Conservation (phyloP, 53 echinoderm and acorn worm genomes). For the Paelopatides confundens region DNA sequence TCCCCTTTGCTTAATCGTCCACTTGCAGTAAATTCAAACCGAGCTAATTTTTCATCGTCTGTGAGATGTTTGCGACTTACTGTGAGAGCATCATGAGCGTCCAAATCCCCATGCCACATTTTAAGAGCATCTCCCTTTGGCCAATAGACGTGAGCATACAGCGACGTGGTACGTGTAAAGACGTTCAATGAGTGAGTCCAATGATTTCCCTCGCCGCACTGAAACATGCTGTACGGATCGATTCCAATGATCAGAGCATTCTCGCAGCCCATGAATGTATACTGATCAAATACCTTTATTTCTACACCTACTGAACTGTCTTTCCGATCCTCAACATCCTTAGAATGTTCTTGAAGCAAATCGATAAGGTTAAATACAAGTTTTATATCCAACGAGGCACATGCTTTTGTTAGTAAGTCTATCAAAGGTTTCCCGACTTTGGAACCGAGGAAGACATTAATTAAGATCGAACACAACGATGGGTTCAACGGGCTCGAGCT, state of each 20-base stretch:
- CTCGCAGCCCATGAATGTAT: conserved; percentile 11
- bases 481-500: not conserved
- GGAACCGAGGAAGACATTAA: not conserved
- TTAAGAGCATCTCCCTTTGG: not conserved
- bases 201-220: conserved; percentile 15
- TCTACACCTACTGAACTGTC: not conserved
- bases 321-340: not conserved
- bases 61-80: not conserved
- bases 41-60: not conserved
- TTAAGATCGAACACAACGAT: not conserved
- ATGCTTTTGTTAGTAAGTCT: not conserved
- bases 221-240: conserved; percentile 9
- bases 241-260: conserved; percentile 7
- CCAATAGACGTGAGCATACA: conserved; percentile 5
- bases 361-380: not conserved
- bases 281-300: not conserved
- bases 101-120: conserved; percentile 32
- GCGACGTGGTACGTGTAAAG: conserved; percentile 9
- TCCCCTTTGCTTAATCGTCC: conserved; percentile 2
- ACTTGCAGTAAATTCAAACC: conserved; percentile 2
- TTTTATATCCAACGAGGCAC: not conserved
- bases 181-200: conserved; percentile 2
- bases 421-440: not conserved
- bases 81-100: conserved; percentile 5
- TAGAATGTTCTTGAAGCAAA: not conserved